phyloP scores from a whole-genome alignment of 2,113 vertebrate genomes.

The Platanista minor region DNA sequence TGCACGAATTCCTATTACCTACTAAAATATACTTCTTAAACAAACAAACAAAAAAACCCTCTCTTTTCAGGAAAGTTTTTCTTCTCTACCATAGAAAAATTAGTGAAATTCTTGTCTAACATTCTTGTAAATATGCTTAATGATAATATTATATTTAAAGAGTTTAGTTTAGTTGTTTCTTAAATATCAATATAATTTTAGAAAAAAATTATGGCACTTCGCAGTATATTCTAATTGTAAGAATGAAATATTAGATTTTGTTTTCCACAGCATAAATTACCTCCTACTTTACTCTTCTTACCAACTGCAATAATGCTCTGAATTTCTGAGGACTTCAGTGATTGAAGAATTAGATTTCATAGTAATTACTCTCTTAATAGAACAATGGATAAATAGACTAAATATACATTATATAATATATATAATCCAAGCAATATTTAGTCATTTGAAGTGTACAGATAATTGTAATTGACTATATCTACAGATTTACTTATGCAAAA shows the following conservation, averaged over 20 bases:
- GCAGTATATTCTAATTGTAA: neutral
- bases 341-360: neutral
- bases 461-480: neutral
- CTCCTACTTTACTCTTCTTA: neutral
- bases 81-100: neutral
- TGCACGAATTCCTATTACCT: neutral
- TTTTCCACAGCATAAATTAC: neutral
- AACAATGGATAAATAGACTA: neutral
- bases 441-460: neutral
- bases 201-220: neutral
- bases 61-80: neutral
- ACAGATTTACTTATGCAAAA: neutral
- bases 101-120: neutral
- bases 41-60: neutral
- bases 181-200: conserved; percentile 3
- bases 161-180: neutral
- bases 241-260: neutral
- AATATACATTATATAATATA: neutral
- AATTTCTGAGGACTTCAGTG: conserved; percentile 9
- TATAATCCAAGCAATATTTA: neutral
- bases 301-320: neutral
- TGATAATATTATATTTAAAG: neutral
- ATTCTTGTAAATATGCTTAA: neutral
- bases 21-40: neutral
- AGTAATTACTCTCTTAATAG: neutral